phyloP scores from a whole-genome alignment of 1,140 invertebrate species.

The Cryptotermes secundus region DNA sequence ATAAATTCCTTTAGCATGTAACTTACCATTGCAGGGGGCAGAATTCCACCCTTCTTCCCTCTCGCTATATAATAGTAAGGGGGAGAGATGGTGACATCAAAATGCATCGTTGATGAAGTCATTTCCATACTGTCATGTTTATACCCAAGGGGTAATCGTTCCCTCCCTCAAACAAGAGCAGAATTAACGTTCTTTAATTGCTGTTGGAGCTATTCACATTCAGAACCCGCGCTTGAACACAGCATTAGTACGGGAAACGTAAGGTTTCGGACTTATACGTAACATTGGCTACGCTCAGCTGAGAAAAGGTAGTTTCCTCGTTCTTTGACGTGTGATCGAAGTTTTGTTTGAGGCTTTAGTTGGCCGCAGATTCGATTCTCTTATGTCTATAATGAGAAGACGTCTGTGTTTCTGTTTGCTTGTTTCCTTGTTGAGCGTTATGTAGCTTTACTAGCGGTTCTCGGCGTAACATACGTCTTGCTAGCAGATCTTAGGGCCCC shows the following conservation, averaged over 20 bases:
- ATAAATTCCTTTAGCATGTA: constrained; percentile 14
- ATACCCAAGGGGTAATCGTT: neutral
- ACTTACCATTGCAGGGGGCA: neutral
- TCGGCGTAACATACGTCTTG: no score
- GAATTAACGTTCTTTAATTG: constrained; percentile 17
- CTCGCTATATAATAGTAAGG: neutral
- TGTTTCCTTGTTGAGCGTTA: no score
- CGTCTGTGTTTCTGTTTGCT: no score
- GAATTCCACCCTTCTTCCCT: neutral
- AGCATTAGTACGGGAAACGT: neutral
- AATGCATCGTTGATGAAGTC: constrained; percentile 33
- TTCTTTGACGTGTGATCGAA: neutral
- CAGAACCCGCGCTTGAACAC: neutral
- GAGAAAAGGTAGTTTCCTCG: neutral
- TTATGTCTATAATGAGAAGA: no score
- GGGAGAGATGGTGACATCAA: constrained; percentile 23
- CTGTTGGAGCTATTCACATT: neutral
- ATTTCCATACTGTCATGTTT: constrained; percentile 24
- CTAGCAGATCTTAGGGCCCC: no score
- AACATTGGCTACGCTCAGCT: neutral
- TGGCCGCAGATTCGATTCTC: neutral
- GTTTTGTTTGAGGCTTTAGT: neutral
- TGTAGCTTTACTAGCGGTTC: no score
- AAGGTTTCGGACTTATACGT: neutral
- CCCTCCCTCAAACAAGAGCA: neutral